phyloP scores from a whole-genome alignment of 37 sponge, comb jelly and placozoan genomes.

The Geodia barretti region DNA sequence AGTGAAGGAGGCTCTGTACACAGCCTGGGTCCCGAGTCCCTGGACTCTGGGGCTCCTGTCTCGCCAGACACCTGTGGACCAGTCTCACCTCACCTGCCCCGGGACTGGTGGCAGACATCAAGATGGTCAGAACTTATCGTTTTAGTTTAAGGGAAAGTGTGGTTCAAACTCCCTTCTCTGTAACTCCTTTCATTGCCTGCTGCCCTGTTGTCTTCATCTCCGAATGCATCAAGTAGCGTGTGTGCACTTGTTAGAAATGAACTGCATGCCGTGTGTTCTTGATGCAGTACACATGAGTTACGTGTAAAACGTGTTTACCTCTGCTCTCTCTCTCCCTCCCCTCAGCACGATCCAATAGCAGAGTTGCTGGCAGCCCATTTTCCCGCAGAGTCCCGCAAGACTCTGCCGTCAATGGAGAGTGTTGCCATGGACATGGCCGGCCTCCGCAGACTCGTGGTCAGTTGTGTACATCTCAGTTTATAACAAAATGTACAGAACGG shows the following conservation, averaged over 20 bases:
- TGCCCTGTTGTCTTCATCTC: too few species aligned
- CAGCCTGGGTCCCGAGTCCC: conserved; percentile 39
- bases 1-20: conserved; percentile 14
- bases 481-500: neutral
- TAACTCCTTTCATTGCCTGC: too few species aligned
- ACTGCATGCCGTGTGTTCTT: neutral
- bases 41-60: conserved; percentile 30
- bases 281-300: neutral
- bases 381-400: conserved; percentile 36
- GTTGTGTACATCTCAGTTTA: neutral
- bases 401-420: conserved; percentile 45
- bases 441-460: conserved; percentile 55
- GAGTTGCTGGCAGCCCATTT: conserved; percentile 44
- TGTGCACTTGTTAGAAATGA: too few species aligned
- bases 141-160: too few species aligned
- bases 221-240: too few species aligned
- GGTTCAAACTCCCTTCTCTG: too few species aligned
- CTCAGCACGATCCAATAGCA: conserved; percentile 44
- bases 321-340: neutral
- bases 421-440: conserved; percentile 66
- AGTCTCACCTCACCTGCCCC: conserved; percentile 55
- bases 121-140: conserved; percentile 9
- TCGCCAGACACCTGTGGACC: too few species aligned
- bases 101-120: conserved; percentile 40
- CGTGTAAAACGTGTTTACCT: neutral